Base-by-base conservation (phyloP, 2,888 invertebrate species). In the Oscheius sp. region DNA sequence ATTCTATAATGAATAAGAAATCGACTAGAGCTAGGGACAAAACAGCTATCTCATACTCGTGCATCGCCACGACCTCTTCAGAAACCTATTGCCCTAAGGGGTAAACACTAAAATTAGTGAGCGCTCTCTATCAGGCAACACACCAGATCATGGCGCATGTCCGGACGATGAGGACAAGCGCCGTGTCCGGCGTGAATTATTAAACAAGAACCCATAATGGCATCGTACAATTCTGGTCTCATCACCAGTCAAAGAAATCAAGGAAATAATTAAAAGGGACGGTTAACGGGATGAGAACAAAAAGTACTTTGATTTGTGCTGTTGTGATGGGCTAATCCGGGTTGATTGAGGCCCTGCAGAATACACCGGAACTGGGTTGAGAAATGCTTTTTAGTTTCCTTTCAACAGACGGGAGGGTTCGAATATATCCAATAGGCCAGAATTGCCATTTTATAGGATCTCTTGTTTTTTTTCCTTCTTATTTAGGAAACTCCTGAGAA, bases 291-390 rank as follows among this genome's bases (percentile, higher is more conserved):
- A 24, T 47, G 47, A 33, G 44, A 59, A 59, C 59, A 41, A 44
- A 59, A 44, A 59, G 59, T 59, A 17, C 33, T 54, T 59, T 44
- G 59, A 59, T 59, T 24, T 20, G 44, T 30, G 57, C 59, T 14
- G 59, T 59, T 59, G 59, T 59, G 59, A 59, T 59, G 59, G 26
- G 44, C 59, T 59, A 59, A 59, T 59, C 59, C 59, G 59, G 59
- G 59, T 59, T 59, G 59, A 59, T 59, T 59, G 59, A 44, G 41
- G 17, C 28, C 14, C 59, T 41, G 59, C 59, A 59, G 41, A 54
- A 44, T 14, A 30, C 44, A 44, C 59, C 59, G 59, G 59, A 59
- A 59, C 44, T 59, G 59, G 44, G 44, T 44, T 59, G 59, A 54
- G 59, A 59, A 59, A 59, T 44, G 59, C 56, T 36, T 9, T 20